A percentile compares a stretch with the other conserved stretches of the same genome.
These are phyloP conservation scores for Tangara arthus DNA, from an alignment of 2,797 vertebrate species.

Conservation along the genomic window DNA sequence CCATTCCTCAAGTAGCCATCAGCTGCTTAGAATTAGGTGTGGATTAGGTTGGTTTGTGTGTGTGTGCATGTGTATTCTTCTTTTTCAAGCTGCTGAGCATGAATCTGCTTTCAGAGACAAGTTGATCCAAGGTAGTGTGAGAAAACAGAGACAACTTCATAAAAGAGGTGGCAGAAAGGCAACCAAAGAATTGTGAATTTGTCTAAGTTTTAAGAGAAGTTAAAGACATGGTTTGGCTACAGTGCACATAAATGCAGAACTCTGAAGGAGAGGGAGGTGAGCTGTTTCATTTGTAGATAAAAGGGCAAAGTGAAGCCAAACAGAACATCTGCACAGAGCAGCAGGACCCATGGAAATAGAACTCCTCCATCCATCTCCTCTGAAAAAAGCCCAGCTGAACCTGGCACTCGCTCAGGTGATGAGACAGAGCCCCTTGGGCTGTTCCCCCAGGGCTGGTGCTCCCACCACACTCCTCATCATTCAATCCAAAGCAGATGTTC, in stretches of 20 bases:
- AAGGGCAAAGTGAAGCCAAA: not conserved
- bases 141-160: not conserved
- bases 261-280: not conserved
- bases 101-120: not conserved
- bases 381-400: not conserved
- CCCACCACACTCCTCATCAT: not conserved
- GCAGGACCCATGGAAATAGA: not conserved
- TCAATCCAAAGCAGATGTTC: not conserved
- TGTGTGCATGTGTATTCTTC: fast-evolving
- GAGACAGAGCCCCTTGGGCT: not conserved
- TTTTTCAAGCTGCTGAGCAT: not conserved
- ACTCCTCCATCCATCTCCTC: not conserved
- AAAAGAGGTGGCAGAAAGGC: not conserved
- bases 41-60: not conserved
- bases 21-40: not conserved
- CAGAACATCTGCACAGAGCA: not conserved
- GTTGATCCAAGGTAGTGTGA: not conserved
- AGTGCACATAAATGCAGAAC: not conserved
- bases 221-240: not conserved
- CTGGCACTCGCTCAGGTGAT: not conserved
- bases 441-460: not conserved
- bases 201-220: not conserved
- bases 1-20: not conserved
- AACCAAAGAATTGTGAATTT: not conserved
- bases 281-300: not conserved